Base-by-base conservation (phyloP, 2,113 vertebrate species). In the Sminthopsis crassicaudata region DNA sequence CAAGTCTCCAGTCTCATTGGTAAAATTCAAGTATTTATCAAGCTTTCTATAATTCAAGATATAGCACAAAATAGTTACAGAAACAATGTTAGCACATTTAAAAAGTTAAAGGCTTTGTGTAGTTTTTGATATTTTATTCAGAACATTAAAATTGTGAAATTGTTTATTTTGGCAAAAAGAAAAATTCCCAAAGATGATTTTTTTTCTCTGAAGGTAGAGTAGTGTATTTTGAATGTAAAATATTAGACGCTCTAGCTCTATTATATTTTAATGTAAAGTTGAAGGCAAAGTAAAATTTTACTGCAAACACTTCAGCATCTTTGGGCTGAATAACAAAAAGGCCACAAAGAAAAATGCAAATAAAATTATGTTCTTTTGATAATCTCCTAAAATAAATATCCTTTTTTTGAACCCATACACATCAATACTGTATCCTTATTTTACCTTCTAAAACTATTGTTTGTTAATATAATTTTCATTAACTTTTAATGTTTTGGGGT, bases 81-180 rank as follows among this genome's bases (percentile, higher is more conserved):
- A 97, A 97, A 97, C 12, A 98, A 53, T 92, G 91, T 96, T 95
- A 98, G 95, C 95, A 96, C 54, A 98, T 96, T 89, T 90, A 98
- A 93, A 97, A 97, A 98, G 97, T 93, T 98, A 97, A 98, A 98
- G 97, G 98, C 96, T 98, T 97, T 98, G 96, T 98, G 98, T 97
- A 98, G 97, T 97, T 97, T 84, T 97, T 98, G 97, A 97, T 97
- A 98, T 98, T 98, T 98, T 99, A 98, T 98, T 98, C 98, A 98
- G 88, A 97, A 94, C 92, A 96, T 96, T 96, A 97, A 98, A 97
- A 96, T 97, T 96, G 97, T 19, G 95, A 92, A 97, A 97, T 98
- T 98, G 96, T 98, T 92, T 97, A 98, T 98, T 99, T 99, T 98
- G 98, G 98, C 98, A 98, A 98, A 98, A 98, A 97, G 95, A 97